Base-by-base conservation (phyloP, 2,797 vertebrate genomes). In the Premnoplex brunnescens region DNA sequence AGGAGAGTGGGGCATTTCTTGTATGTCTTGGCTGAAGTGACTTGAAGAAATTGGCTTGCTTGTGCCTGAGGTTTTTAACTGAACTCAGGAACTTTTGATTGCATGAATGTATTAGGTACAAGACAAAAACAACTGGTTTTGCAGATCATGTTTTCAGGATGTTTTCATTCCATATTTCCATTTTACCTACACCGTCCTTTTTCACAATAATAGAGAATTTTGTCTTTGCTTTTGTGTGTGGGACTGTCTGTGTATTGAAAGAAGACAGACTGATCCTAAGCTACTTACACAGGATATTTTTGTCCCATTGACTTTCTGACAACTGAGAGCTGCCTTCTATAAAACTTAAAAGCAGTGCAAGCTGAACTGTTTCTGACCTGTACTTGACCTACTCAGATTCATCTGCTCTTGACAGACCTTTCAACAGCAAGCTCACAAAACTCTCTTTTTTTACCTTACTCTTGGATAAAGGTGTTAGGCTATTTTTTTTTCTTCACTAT, bases 321-420 rank as follows among this genome's bases (percentile, higher is more conserved):
- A 91, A 87, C 95, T 83, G 89, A 92, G 76, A 67, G 51, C 59
- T 91, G 93, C 92, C 81, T 97, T 96, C 94, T 59, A 85, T 96
- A 97, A 97, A 95, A 96, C 91, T 95, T 97, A 95, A 96, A 96
- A 96, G 94, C 91, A 75, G 18, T 46, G 64, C 81, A 94, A 85
- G 78, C 87, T 78, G 94, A 96, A 96, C 80, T 69, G 88, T 67
- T 95, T 87, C 92, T 97, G 96, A 97, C 96, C 96, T 94, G 93
- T 88, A 92, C 89, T 95, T 96, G 95, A 96, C 96, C 96, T 96
- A 84, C 82, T 96, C 93, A 91, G 85, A 67, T 93, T 96, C 96
- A 95, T 97, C 94, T 95, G 48, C 72, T 95, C 91, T 93, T 96
- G 95, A 95, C 96, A 97, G 96, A 82, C 95, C 93, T 97, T 97